Base-by-base conservation (phyloP, 2,888 invertebrate species). In the Coenonympha glycerion region DNA sequence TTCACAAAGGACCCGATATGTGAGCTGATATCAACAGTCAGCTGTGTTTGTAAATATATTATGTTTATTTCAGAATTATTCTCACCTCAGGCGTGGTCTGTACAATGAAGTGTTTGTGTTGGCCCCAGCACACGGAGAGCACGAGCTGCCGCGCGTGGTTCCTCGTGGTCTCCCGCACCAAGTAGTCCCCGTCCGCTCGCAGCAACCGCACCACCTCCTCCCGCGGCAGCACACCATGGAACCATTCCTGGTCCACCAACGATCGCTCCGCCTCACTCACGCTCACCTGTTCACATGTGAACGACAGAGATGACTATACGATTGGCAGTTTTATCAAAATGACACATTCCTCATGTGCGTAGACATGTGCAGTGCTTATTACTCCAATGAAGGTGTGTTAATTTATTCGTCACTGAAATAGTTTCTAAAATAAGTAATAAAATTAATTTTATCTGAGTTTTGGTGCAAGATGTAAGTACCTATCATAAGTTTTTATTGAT, bases 31-130 rank as follows among this genome's bases (percentile, higher is more conserved):
- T n/a, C n/a, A n/a, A n/a, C n/a, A n/a, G n/a, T n/a, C n/a, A n/a
- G n/a, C n/a, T n/a, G n/a, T n/a, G n/a, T n/a, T n/a, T n/a, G n/a
- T n/a, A n/a, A n/a, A n/a, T n/a, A n/a, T n/a, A n/a, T n/a, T n/a
- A n/a, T n/a, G n/a, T n/a, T n/a, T n/a, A n/a, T n/a, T n/a, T n/a
- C n/a, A n/a, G n/a, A n/a, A n/a, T 22, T 3, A 37, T 6, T 13
- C 78, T 78, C 76, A 95, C 96, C 89, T 97, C 97, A 4, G 92
- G 90, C 2, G 96, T 95, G 11, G 95, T 96, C 88, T 98, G 98
- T 53, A 98, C 97, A 63, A 98, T 98, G 75, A 98, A 98, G 86
- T 98, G 98, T 74, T 97, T 97, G 69, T 97, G 96, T 15, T 96
- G 96, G 53, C 95, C 94, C 97, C 98, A 98, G 76, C 95, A 95